Conservation (phyloP, 2,888 invertebrate species). For the Slavum lentiscoides region DNA sequence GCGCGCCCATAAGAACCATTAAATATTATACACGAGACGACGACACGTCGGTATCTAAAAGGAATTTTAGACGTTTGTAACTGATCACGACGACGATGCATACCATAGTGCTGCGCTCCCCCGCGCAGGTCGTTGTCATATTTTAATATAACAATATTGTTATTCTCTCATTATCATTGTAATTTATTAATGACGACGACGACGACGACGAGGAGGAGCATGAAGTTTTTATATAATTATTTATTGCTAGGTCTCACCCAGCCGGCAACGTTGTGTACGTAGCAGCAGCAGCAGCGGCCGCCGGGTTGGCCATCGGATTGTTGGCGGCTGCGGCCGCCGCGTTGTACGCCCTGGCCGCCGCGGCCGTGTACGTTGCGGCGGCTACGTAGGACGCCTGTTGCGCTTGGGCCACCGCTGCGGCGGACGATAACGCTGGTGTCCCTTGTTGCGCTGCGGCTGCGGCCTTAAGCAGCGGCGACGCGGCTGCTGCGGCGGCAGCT, state of each 20-base stretch:
- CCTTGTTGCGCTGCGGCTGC: slow-evolving; percentile 60
- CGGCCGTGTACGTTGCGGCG: slow-evolving; percentile 84
- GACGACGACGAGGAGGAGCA: too few relatives aligned
- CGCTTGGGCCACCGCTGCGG: slow-evolving; percentile 69
- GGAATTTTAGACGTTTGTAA: too few relatives aligned
- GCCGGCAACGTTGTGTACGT: slow-evolving; percentile 53
- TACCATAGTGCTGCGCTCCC: too few relatives aligned
- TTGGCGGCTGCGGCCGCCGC: slow-evolving; percentile 69
- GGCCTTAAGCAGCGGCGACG: slow-evolving; percentile 77
- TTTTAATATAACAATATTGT: too few relatives aligned
- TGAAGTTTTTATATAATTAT: background rate
- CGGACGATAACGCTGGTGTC: slow-evolving; percentile 54
- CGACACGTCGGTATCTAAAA: too few relatives aligned
- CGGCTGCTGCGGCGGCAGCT: slow-evolving; percentile 71
- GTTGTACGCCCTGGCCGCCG: slow-evolving; percentile 80
- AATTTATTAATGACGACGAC: too few relatives aligned
- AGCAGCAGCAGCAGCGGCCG: slow-evolving; percentile 46
- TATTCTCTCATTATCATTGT: too few relatives aligned
- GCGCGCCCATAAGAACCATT: too few relatives aligned
- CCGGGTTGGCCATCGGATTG: slow-evolving; percentile 49
- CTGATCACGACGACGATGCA: too few relatives aligned
- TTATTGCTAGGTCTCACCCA: slow-evolving; percentile 47
- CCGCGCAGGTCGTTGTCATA: too few relatives aligned
- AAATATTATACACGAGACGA: too few relatives aligned
- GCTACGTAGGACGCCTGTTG: slow-evolving; percentile 87